A percentile compares a stretch with the other conserved stretches of the same genome.
These are phyloP conservation scores for Melanotaenia boesemani DNA, from an alignment of 2,797 vertebrate species.

Conservation along the genomic window DNA sequence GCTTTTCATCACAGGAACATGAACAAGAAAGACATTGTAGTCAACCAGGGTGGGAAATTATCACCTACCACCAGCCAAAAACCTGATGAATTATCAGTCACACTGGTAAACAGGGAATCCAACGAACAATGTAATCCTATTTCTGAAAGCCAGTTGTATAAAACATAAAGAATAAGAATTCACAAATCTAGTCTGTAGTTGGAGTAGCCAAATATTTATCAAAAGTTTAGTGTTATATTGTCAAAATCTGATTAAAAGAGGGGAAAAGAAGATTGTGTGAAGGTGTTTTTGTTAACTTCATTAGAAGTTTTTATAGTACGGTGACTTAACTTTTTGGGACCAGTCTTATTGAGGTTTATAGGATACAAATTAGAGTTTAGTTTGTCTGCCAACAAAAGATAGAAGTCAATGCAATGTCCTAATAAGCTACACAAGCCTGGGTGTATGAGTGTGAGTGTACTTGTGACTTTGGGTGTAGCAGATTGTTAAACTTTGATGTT, in stretches of 20 bases:
- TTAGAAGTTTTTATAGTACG: neutral
- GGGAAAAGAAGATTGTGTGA: neutral
- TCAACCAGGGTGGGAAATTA: neutral
- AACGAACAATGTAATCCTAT: neutral
- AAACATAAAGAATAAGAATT: neutral
- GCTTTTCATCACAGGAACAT: neutral
- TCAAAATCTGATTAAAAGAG: neutral
- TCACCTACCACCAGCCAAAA: neutral
- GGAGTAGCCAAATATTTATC: neutral
- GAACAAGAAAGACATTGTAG: neutral
- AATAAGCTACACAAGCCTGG: neutral
- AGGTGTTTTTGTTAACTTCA: neutral
- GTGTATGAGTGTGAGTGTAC: neutral
- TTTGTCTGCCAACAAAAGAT: neutral
- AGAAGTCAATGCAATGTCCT: neutral
- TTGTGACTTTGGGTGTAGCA: neutral
- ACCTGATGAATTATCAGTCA: neutral
- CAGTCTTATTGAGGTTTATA: neutral
- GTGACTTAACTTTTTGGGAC: neutral
- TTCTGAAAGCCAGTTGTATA: neutral
- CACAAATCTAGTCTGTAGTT: neutral
- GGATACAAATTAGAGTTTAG: neutral
- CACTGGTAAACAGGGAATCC: neutral
- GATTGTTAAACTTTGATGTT: neutral
- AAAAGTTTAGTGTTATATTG: neutral